Evolutionary conservation across 2,113 vertebrate genomes (phyloP).

Genomic region (Hippocampus barbouri): DNA sequence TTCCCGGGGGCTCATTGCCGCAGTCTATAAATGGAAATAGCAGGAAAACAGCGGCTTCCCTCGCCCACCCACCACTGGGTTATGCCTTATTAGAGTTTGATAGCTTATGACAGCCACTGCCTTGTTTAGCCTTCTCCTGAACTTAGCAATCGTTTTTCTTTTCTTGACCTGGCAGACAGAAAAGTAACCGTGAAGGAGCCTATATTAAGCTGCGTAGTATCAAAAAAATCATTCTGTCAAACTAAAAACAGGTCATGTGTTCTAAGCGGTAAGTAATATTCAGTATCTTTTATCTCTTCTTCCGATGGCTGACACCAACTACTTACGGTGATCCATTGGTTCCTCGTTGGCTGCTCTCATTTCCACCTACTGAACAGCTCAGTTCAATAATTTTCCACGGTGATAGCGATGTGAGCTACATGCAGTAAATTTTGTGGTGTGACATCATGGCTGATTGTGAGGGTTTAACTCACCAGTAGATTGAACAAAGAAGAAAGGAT

Average conservation of each 20-base stretch:
- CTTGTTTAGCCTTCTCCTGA: constrained; percentile 58
- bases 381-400: background rate
- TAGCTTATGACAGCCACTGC: constrained; percentile 62
- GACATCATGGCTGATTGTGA: background rate
- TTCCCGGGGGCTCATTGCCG: constrained; percentile 68
- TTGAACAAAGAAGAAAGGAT: background rate
- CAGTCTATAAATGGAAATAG: constrained; percentile 75
- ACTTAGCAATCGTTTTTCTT: constrained; percentile 24
- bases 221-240: constrained; percentile 16
- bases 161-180: constrained; percentile 26
- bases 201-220: constrained; percentile 46
- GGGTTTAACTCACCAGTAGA: background rate
- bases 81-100: constrained; percentile 71
- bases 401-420: too few species aligned
- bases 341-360: constrained; percentile 58
- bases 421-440: too few species aligned
- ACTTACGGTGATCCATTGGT: constrained; percentile 61
- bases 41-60: constrained; percentile 71
- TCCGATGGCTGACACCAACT: background rate
- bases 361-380: background rate
- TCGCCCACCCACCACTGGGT: constrained; percentile 70
- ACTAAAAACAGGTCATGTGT: constrained; percentile 42
- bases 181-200: constrained; percentile 36
- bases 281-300: background rate
- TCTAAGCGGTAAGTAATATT: constrained; percentile 13